phyloP scores from a whole-genome alignment of 2,888 invertebrate genomes.

The Polydrusus pterygomalis region DNA sequence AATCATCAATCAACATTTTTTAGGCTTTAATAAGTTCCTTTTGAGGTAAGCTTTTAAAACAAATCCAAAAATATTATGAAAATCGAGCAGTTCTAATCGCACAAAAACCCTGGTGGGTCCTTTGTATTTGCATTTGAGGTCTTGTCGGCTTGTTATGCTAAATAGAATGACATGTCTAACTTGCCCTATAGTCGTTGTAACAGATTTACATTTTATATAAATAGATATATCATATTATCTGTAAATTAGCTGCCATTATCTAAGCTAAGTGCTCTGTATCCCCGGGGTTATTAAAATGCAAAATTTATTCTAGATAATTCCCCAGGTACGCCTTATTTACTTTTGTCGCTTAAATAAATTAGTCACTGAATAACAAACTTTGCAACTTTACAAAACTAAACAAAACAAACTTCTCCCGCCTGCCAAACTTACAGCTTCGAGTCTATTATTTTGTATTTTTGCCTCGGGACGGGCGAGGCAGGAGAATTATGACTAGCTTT shows the following conservation, averaged over 20 bases:
- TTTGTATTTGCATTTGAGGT: too few relatives aligned
- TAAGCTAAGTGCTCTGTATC: neutral
- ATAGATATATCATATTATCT: neutral
- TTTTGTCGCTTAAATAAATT: slow-evolving; percentile 20
- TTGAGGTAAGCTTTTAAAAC: too few relatives aligned
- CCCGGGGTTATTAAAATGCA: slow-evolving; percentile 16
- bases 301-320: slow-evolving; percentile 18
- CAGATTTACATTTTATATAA: too few relatives aligned
- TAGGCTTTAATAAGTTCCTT: too few relatives aligned
- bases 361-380: slow-evolving; percentile 20
- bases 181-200: too few relatives aligned
- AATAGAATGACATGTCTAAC: too few relatives aligned
- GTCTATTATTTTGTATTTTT: slow-evolving; percentile 24
- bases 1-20: too few relatives aligned
- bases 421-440: slow-evolving; percentile 12
- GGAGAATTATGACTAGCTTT: slow-evolving; percentile 6
- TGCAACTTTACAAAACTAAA: slow-evolving; percentile 16
- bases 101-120: too few relatives aligned
- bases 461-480: neutral
- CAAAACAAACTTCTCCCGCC: slow-evolving; percentile 12
- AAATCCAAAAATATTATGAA: too few relatives aligned
- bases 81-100: too few relatives aligned
- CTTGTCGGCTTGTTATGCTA: too few relatives aligned
- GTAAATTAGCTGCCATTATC: neutral
- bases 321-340: slow-evolving; percentile 9